phyloP scores from a whole-genome alignment of 1,140 invertebrate species.

The Homarus americanus region DNA sequence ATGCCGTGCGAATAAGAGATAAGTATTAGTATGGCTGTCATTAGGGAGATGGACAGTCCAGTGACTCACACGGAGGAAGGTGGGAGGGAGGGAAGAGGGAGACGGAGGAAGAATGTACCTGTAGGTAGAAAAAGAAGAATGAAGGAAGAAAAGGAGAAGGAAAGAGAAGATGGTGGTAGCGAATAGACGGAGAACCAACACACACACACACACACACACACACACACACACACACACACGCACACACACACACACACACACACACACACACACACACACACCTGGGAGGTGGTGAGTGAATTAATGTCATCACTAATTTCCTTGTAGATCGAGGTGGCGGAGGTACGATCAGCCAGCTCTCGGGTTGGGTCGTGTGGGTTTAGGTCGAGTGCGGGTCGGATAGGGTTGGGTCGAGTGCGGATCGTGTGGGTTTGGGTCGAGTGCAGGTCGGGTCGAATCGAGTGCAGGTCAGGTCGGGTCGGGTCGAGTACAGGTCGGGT shows the following conservation, averaged over 20 bases:
- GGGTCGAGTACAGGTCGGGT: too few species aligned
- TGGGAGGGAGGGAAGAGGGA: not conserved
- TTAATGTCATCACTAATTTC: too few species aligned
- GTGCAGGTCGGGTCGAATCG: too few species aligned
- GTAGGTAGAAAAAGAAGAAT: not conserved
- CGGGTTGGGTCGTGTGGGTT: too few species aligned
- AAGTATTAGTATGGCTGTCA: slow-evolving; percentile 8
- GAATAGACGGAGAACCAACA: too few species aligned
- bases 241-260: not conserved
- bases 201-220: not conserved
- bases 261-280: not conserved
- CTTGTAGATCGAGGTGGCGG: too few species aligned
- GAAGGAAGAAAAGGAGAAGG: not conserved
- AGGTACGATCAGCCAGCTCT: too few species aligned
- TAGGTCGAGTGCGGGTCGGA: too few species aligned
- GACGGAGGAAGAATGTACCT: not conserved
- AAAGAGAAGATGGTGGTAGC: not conserved
- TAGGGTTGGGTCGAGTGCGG: too few species aligned
- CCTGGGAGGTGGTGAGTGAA: too few species aligned
- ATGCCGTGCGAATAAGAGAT: slow-evolving; percentile 26
- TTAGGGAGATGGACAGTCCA: slow-evolving; percentile 18
- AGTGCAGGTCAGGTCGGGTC: too few species aligned
- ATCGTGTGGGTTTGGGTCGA: too few species aligned
- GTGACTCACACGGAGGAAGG: not conserved
- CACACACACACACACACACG: not conserved